A percentile compares a stretch with the other conserved stretches of the same genome.
phyloP scores from a whole-genome alignment of 2,888 invertebrate species.

The Xestoiulus laeticollis region DNA sequence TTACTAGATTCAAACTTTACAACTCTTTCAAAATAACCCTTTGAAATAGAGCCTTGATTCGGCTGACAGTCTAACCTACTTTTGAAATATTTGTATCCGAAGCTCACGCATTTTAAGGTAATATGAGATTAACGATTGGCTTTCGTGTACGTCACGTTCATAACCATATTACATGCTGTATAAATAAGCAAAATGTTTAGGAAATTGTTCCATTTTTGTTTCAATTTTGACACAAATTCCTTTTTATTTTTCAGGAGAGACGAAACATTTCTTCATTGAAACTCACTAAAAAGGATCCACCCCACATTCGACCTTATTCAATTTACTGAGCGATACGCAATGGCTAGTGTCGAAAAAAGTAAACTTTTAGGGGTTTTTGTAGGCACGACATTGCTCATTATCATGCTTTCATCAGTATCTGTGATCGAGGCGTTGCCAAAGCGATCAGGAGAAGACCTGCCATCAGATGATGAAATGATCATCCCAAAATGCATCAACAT shows the following conservation, averaged over 20 bases:
- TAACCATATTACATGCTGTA: neutral
- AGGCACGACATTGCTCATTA: neutral
- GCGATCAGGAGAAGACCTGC: neutral
- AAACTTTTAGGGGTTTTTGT: neutral
- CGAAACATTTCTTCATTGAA: neutral
- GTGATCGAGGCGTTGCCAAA: neutral
- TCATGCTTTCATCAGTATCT: neutral
- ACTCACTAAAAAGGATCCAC: neutral
- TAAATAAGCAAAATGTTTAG: neutral
- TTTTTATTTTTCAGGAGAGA: neutral
- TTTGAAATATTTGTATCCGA: neutral
- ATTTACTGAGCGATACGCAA: neutral
- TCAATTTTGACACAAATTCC: neutral
- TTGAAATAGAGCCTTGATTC: neutral
- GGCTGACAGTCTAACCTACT: neutral
- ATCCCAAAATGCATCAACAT: conserved; percentile 40
- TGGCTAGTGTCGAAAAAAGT: neutral
- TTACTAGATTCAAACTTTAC: too few species aligned
- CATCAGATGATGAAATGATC: neutral
- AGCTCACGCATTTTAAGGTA: neutral
- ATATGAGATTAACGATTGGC: neutral
- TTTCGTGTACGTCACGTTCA: too few species aligned
- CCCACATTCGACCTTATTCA: neutral
- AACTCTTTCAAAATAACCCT: neutral
- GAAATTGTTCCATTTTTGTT: neutral